These are phyloP conservation scores for Deilephila porcellus DNA, from an alignment of 2,888 invertebrate genomes.

Conservation along the genomic window DNA sequence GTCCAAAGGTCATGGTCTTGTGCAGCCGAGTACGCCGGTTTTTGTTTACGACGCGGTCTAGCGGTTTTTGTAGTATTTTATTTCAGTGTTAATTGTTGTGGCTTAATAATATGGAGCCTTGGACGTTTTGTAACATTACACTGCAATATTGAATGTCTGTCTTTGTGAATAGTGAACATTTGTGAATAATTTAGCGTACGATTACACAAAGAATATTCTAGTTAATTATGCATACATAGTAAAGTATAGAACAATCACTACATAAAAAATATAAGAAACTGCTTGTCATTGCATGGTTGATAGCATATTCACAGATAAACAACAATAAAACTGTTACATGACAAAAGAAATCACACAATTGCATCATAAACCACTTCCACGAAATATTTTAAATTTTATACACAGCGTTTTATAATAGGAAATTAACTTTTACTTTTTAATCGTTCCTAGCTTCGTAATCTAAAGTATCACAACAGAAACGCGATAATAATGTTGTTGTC, in stretches of 20 bases:
- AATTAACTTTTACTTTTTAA: constrained; percentile 15
- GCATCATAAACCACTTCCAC: not conserved
- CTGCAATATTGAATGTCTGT: not conserved
- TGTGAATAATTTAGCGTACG: constrained; percentile 8
- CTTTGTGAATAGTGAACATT: not conserved
- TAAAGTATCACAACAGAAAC: constrained; percentile 17
- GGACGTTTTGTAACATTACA: not conserved
- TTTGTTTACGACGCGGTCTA: constrained; percentile 21
- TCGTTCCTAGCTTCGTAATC: constrained; percentile 14
- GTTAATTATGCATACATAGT: not conserved
- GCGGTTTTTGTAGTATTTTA: constrained; percentile 26
- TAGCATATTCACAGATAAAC: constrained; percentile 8
- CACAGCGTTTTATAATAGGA: not conserved
- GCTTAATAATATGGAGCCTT: not conserved
- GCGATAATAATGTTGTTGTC: constrained; percentile 20
- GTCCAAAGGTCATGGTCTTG: constrained; percentile 40
- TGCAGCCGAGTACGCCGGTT: constrained; percentile 24
- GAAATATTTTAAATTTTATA: not conserved
- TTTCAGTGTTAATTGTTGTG: not conserved
- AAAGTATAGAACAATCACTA: not conserved
- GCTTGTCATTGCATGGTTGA: not conserved
- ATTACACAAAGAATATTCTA: constrained; percentile 10
- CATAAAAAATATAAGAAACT: not conserved
- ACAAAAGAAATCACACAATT: not conserved
- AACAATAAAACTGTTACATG: too few species aligned